Percentiles rank a stretch among this genome's conserved stretches.
These are phyloP conservation scores for Amia ocellicauda DNA, from an alignment of 2,113 vertebrate species.

Conservation along the genomic window DNA sequence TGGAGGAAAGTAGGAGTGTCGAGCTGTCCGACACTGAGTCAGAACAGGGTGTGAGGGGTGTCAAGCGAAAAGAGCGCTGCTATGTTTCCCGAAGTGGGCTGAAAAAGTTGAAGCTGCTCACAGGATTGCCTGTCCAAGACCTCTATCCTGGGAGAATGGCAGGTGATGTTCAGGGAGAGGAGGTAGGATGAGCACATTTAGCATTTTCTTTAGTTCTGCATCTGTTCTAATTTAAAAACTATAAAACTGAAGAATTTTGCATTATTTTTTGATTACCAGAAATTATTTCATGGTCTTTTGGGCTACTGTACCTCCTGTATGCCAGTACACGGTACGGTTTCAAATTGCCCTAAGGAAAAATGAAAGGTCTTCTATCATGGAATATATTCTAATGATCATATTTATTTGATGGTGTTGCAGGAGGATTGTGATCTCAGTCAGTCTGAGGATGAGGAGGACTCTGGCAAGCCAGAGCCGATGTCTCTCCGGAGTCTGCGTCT, in stretches of 20 bases:
- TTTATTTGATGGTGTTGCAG: neutral
- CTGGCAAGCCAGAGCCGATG: slow-evolving; percentile 54
- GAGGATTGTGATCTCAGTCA: neutral
- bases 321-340: too few relatives aligned
- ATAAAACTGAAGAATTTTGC: too few relatives aligned
- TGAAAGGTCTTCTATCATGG: too few relatives aligned
- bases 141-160: neutral
- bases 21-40: neutral
- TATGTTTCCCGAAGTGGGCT: slow-evolving; percentile 49
- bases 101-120: slow-evolving; percentile 36
- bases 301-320: too few relatives aligned
- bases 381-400: too few relatives aligned
- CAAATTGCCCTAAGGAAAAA: too few relatives aligned
- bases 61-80: slow-evolving; percentile 22
- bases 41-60: slow-evolving; percentile 1
- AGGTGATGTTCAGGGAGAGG: neutral
- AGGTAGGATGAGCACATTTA: too few relatives aligned
- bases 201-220: too few relatives aligned
- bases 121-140: slow-evolving; percentile 29
- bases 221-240: too few relatives aligned
- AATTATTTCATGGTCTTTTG: too few relatives aligned
- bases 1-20: slow-evolving; percentile 18
- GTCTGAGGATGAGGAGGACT: slow-evolving; percentile 33
- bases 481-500: slow-evolving; percentile 74
- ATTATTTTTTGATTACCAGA: too few relatives aligned